These are phyloP conservation scores for Caenorhabditis briggsae DNA, from an alignment of 1,140 invertebrate species.

Conservation along the genomic window DNA sequence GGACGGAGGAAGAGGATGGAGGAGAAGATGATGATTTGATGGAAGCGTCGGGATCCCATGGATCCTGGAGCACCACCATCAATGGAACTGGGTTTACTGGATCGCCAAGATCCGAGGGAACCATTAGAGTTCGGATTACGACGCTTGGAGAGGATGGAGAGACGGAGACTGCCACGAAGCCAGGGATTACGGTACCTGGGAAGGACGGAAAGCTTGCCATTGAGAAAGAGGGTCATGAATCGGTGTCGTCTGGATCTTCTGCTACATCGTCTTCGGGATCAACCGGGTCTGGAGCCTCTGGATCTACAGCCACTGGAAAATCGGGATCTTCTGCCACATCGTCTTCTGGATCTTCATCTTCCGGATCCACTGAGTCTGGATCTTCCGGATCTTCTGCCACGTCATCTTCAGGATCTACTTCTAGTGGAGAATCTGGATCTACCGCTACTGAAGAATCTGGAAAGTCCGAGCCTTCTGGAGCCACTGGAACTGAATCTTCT, in stretches of 20 bases:
- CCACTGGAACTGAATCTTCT: neutral
- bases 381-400: constrained; percentile 5
- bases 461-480: neutral
- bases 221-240: too few species aligned
- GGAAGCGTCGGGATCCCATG: neutral
- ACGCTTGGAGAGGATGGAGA: constrained; percentile 50
- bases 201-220: neutral
- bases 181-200: constrained; percentile 23
- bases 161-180: neutral
- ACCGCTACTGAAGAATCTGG: neutral
- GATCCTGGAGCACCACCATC: constrained; percentile 29
- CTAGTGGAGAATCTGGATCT: neutral
- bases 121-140: constrained; percentile 5
- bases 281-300: neutral
- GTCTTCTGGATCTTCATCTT: neutral
- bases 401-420: neutral
- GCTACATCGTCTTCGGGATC: too few species aligned
- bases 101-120: constrained; percentile 1
- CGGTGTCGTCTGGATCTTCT: neutral
- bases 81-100: constrained; percentile 46
- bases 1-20: constrained; percentile 18
- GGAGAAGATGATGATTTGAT: constrained; percentile 38
- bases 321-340: neutral
- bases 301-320: neutral
- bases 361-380: neutral